Percentiles rank a stretch among this genome's conserved stretches.
Evolutionary conservation across 2,797 vertebrate species (phyloP).

Genomic region (Tapirus indicus): DNA sequence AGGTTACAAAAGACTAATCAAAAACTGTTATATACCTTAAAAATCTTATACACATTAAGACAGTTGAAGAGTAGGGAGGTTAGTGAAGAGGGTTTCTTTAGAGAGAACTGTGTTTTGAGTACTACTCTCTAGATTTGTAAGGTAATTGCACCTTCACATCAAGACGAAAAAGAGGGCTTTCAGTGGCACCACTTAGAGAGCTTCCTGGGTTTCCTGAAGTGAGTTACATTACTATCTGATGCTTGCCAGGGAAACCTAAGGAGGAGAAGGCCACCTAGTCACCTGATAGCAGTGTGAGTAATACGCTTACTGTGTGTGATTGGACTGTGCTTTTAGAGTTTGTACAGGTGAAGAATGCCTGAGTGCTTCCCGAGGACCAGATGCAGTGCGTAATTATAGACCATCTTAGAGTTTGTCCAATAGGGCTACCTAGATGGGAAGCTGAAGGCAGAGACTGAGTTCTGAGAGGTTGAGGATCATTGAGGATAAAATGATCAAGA

Average conservation of each 20-base stretch:
- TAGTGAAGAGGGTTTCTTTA: background rate
- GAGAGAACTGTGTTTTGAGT: background rate
- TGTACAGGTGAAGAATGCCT: background rate
- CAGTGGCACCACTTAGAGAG: background rate
- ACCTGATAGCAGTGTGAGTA: background rate
- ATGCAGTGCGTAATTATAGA: background rate
- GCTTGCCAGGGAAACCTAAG: background rate
- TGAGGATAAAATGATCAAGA: background rate
- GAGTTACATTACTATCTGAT: background rate
- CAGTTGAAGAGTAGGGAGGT: background rate
- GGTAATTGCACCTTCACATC: background rate
- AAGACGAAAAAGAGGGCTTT: background rate
- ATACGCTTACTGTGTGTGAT: background rate
- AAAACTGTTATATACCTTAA: background rate
- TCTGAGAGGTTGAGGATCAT: background rate
- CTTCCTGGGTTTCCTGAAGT: background rate
- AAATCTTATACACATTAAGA: background rate
- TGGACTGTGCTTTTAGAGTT: background rate
- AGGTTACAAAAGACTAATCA: background rate
- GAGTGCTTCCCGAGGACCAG: slow-evolving; percentile 39
- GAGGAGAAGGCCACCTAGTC: background rate
- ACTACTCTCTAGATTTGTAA: background rate
- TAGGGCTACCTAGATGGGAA: slow-evolving; percentile 70
- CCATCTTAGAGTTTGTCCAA: slow-evolving; percentile 59
- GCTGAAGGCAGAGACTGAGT: background rate